phyloP scores from a whole-genome alignment of 2,113 vertebrate species.

The Ginglymostoma cirratum region DNA sequence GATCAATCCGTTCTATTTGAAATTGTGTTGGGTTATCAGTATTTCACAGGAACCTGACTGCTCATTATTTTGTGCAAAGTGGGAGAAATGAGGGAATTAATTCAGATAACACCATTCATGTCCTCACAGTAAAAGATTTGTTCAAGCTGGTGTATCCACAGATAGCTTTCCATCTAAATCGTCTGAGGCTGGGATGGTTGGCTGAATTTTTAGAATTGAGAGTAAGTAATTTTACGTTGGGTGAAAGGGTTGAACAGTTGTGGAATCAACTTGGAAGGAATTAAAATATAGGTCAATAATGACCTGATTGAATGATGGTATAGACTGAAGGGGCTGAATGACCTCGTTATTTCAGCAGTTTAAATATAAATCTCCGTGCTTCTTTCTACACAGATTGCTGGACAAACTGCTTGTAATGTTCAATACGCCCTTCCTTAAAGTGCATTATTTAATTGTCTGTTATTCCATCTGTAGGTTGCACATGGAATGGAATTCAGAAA shows the following conservation, averaged over 20 bases:
- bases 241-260: too few relatives aligned
- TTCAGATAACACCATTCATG: neutral
- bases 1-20: too few relatives aligned
- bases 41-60: neutral
- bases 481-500: neutral
- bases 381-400: neutral
- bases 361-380: neutral
- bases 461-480: neutral
- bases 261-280: neutral
- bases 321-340: neutral
- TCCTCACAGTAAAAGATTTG: neutral
- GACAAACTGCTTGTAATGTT: neutral
- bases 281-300: neutral
- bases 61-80: neutral
- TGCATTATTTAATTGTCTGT: neutral
- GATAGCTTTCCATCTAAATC: neutral
- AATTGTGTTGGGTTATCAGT: neutral
- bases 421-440: neutral
- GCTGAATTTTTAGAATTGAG: neutral
- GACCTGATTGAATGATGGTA: too few relatives aligned
- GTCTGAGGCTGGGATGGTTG: too few relatives aligned
- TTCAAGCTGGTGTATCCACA: neutral
- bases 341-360: neutral
- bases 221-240: too few relatives aligned
- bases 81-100: neutral